Evolutionary conservation across 2,797 vertebrate species (phyloP), one percentile per base, ranked within the genome.

Genomic region (Sebastes trivittatus): DNA sequence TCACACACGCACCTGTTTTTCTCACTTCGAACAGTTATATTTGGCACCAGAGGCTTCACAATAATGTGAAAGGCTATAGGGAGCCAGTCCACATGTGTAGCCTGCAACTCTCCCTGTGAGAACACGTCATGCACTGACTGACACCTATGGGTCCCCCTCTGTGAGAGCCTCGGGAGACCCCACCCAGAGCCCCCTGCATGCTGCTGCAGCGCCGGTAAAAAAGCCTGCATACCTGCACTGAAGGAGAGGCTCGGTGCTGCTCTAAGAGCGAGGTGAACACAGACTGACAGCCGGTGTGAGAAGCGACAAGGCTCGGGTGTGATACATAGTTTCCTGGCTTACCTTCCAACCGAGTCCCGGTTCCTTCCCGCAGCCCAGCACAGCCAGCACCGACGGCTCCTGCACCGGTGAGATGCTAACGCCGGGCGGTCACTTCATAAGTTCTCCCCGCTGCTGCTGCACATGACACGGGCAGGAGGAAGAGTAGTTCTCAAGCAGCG

Each of bases 341-440:
- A 92, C 89, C 91, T 89, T 85, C 38, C 75, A 36, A 13, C 65
- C 3, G 65, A 67, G 73, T 65, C 69, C 69, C 73, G 61, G 67
- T 14, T 79, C 79, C 42, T 20, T 79, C 81, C 42, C 16, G 58
- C 59, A 38, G 58, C 72, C 10, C 73, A 11, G 64, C 9, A 2
- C 66, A 18, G 42, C 16, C 42, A 1, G 72, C 78, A 29, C 56
- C 52, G 30, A 38, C 25, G 4, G 5, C 72, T 81, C 79, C 86
- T 1, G 72, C 38, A 42, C 38, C 74, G 78, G 69, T 58, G 74
- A 85, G 59, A 55, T 2, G 59, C 65, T 16, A 16, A 23, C 65
- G 18, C 61, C 75, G 34, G 34, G 63, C 71, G 79, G 78, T 88
- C 76, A 84, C 87, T 88, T 78, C 87, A 76, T 78, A 76, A 87